Evolutionary conservation across 2,888 invertebrate species (phyloP).

Genomic region (Chrysotoxum bicinctum): DNA sequence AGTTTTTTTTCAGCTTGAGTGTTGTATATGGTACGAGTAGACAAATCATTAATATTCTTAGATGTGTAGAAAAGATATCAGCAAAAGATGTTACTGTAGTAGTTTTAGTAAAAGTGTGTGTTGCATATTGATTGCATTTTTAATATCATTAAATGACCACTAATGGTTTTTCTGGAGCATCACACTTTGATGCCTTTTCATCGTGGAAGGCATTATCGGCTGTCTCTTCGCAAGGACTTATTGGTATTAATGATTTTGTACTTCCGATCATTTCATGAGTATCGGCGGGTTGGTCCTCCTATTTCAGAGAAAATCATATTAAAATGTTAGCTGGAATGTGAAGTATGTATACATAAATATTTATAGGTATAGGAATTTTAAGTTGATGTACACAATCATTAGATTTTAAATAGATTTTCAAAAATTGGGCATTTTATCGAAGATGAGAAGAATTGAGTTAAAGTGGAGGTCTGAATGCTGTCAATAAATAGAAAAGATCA

Average conservation of each 20-base stretch:
- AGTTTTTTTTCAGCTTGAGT: background rate
- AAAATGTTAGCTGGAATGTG: background rate
- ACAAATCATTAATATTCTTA: background rate
- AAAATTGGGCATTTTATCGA: too few relatives aligned
- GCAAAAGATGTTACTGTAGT: background rate
- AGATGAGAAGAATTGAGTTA: too few relatives aligned
- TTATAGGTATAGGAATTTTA: too few relatives aligned
- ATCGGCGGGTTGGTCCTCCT: conserved; percentile 75
- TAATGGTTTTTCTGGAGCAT: conserved; percentile 79
- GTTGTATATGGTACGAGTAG: background rate
- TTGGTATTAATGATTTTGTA: conserved; percentile 80
- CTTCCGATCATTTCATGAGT: conserved; percentile 80
- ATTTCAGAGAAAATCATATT: background rate
- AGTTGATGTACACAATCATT: too few relatives aligned
- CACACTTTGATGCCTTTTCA: conserved; percentile 78
- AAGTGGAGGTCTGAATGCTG: too few relatives aligned
- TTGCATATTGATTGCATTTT: conserved; percentile 47
- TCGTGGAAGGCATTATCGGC: conserved; percentile 77
- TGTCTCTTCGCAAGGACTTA: conserved; percentile 78
- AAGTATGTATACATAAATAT: too few relatives aligned
- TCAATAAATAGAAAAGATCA: too few relatives aligned
- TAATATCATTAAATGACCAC: conserved; percentile 78
- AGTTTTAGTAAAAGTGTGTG: background rate
- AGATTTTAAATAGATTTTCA: too few relatives aligned
- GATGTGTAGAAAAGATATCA: background rate